Conservation (phyloP, 2,888 invertebrate species). For the Heliconius ismenius region DNA sequence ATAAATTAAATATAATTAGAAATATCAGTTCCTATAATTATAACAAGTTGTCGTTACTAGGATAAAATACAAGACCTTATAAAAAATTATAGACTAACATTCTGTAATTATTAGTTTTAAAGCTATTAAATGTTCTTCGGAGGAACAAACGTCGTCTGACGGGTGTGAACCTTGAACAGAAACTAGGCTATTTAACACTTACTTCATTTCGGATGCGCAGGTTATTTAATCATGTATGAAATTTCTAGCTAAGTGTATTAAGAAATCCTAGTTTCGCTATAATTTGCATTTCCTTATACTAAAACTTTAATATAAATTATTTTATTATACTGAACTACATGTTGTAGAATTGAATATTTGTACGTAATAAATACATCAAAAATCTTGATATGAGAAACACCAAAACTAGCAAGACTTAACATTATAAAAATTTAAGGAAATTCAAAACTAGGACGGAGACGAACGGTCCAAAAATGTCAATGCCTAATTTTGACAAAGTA, state of each 20-base stretch:
- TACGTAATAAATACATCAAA: neutral
- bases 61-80: neutral
- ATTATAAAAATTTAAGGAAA: too few species aligned
- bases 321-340: neutral
- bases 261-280: constrained; percentile 26
- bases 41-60: neutral
- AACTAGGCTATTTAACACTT: constrained; percentile 36
- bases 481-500: too few species aligned
- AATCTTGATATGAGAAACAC: too few species aligned
- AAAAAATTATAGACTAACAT: neutral
- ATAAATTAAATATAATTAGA: constrained; percentile 8
- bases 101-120: constrained; percentile 17
- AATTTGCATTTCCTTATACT: neutral
- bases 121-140: constrained; percentile 5
- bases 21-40: constrained; percentile 7
- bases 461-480: too few species aligned
- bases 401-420: too few species aligned
- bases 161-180: constrained; percentile 32
- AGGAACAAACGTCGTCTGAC: constrained; percentile 15
- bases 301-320: neutral
- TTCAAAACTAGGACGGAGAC: too few species aligned
- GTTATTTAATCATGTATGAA: constrained; percentile 34
- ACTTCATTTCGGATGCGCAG: constrained; percentile 32
- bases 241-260: constrained; percentile 32
- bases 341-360: neutral